Evolutionary conservation across 2,888 invertebrate genomes (phyloP), one percentile per base, ranked within the genome.

Genomic region (Tipula unca): DNA sequence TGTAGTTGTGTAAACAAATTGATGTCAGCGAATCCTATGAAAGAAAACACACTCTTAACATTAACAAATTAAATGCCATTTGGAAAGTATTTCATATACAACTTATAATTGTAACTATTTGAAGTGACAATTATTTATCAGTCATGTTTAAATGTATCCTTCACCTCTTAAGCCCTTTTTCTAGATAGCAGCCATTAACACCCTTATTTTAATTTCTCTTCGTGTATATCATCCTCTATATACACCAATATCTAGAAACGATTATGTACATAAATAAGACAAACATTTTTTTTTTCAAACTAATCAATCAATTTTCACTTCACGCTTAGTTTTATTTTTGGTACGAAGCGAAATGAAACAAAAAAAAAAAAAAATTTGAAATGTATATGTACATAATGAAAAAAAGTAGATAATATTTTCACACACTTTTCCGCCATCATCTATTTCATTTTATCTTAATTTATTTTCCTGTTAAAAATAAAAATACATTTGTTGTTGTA

Each of bases 371-470:
- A 69, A 54, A 25, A 69, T 1, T 69, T 48, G 17, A 48, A 48
- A 48, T 48, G 48, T n/a, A 48, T 17, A 13, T 4, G 35, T 35
- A 14, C n/a, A n/a, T 42, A 42, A 42, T 42, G 42, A 42, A 42
- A 42, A 39, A 42, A 42, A 42, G 48, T 69, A 35, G 35, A 83
- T 83, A 83, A 83, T 32, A 83, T 83, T 83, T 83, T 83, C 83
- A 83, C 83, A 83, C 35, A 35, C 29, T 83, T 83, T 83, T 83
- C 83, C 83, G 35, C 69, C 69, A 69, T 69, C 69, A 69, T 69
- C 69, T 69, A 69, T 69, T 83, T 83, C 83, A 83, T 83, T 83
- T 83, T 35, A 83, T 83, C 83, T 32, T 32, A 83, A 69, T 69
- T 69, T 69, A 69, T 69, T 69, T 69, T 69, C 69, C 69, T 69